Evolutionary conservation across 2,888 invertebrate species (phyloP), one percentile per base, ranked within the genome.

Genomic region (Myopa tessellatipennis): DNA sequence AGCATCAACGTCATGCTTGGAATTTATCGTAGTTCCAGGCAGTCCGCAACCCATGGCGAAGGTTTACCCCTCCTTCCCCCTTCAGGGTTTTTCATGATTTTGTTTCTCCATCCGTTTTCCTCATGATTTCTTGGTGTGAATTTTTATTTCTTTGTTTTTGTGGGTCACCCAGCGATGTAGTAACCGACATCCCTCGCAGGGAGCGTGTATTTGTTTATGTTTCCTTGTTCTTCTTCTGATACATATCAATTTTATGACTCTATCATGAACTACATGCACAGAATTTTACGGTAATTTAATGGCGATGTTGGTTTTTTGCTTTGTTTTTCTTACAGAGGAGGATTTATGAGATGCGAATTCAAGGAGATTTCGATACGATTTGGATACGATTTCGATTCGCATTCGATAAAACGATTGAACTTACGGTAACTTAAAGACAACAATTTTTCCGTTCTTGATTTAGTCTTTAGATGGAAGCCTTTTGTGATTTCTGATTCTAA

Each of bases 231-330:
- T 12, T 70, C 70, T 55, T 36, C 18, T 8, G 26, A 70, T 70
- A 70, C 73, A 61, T 40, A 61, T 73, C 61, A 50, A 63, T 73
- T 73, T 73, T 73, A 73, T 73, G 73, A 40, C 61, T 73, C 45
- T 40, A 73, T 72, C 55, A 63, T 73, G 45, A 50, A 63, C 63
- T 61, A 18, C 34, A 55, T 50, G 36, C 4, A 61, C 14, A 40
- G 16, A 73, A 34, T 45, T 45, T 73, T 16, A 50, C 14, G 18
- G 61, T 45, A 63, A 61, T 73, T 73, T 45, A 73, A 61, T 63
- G 55, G n/a, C 16, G 5, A 50, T 1, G 50, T 10, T 26, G 50
- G 50, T 65, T 65, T 36, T 26, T 26, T 67, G 40, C 12, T 36
- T 67, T 67, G 67, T 67, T 40, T 67, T n/a, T n/a, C 8, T 40